These are phyloP conservation scores for Excalfactoria chinensis DNA, from an alignment of 2,113 vertebrate species.

Conservation along the genomic window DNA sequence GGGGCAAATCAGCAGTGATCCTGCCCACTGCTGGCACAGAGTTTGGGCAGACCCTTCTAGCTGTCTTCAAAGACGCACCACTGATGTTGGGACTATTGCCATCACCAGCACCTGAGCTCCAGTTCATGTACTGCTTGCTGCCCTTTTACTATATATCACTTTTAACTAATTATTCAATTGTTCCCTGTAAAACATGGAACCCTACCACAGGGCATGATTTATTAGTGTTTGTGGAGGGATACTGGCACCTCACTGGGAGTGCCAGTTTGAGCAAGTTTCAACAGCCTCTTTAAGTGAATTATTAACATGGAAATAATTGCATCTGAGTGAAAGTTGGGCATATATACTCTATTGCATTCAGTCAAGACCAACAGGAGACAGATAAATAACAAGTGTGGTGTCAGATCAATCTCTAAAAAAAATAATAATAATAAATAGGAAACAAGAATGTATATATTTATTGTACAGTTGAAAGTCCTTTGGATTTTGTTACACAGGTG, in stretches of 20 bases:
- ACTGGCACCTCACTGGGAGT: background rate
- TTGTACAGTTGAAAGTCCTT: background rate
- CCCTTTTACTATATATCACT: fast-evolving
- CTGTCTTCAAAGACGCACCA: fast-evolving
- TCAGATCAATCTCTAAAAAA: background rate
- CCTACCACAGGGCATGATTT: background rate
- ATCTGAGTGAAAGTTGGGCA: background rate
- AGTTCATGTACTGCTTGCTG: background rate
- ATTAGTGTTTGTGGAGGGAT: background rate
- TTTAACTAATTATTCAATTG: background rate
- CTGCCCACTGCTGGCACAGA: fast-evolving
- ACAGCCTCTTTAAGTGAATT: background rate
- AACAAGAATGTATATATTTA: background rate
- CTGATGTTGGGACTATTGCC: background rate
- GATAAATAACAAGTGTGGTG: background rate
- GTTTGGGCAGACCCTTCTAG: background rate
- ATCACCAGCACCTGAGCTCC: background rate
- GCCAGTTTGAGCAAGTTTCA: background rate
- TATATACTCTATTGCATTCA: background rate
- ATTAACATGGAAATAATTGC: background rate
- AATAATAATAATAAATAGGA: fast-evolving
- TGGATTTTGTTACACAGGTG: background rate
- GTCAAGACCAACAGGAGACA: background rate
- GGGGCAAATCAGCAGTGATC: background rate
- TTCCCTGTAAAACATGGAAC: background rate